phyloP scores from a whole-genome alignment of 2,888 invertebrate genomes.

The Lasioglossum leucozonium region DNA sequence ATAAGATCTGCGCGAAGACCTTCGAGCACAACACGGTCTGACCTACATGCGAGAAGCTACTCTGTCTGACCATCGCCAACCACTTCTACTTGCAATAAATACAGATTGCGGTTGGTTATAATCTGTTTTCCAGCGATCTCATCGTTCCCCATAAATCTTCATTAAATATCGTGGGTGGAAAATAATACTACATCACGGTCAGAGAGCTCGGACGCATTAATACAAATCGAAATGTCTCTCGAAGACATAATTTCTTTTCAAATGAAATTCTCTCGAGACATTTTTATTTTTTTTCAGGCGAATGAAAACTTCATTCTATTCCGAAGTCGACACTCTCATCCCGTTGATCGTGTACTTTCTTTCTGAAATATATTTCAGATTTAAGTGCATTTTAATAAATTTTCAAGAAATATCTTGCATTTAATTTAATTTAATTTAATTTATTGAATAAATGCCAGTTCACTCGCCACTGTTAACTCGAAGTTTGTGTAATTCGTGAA shows the following conservation, averaged over 20 bases:
- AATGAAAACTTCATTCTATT: too few relatives aligned
- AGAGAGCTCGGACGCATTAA: not conserved
- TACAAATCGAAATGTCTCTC: not conserved
- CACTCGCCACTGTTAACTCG: too few relatives aligned
- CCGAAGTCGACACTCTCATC: too few relatives aligned
- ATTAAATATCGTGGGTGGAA: not conserved
- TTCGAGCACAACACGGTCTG: not conserved
- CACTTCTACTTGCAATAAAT: not conserved
- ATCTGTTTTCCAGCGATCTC: not conserved
- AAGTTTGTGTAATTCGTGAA: too few relatives aligned
- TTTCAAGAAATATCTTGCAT: too few relatives aligned
- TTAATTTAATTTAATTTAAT: too few relatives aligned
- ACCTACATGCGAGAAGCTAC: not conserved
- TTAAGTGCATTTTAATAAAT: too few relatives aligned
- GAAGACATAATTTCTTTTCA: not conserved
- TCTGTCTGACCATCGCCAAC: not conserved
- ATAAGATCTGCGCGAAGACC: not conserved
- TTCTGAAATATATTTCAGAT: too few relatives aligned
- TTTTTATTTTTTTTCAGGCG: too few relatives aligned
- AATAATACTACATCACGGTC: not conserved
- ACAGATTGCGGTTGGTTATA: not conserved
- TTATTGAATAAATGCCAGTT: too few relatives aligned
- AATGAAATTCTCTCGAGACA: not conserved
- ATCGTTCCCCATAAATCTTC: not conserved
- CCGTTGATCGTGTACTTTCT: too few relatives aligned